A percentile compares a stretch with the other conserved stretches of the same genome.
These are phyloP conservation scores for Microcebus griseorufus DNA, from an alignment of 2,113 vertebrate species.

Conservation along the genomic window DNA sequence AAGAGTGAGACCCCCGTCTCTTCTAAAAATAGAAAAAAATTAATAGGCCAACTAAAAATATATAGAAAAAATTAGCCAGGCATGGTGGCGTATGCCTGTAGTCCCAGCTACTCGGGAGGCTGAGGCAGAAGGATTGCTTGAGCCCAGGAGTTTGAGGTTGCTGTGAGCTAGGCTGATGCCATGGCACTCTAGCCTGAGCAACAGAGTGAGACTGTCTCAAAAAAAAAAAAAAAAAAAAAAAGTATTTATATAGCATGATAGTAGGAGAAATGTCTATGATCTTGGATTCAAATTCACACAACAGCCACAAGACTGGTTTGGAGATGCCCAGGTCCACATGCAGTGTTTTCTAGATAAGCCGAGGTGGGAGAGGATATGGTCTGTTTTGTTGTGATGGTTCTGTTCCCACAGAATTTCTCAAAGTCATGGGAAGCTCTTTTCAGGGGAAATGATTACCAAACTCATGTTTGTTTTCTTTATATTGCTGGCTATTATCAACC, in stretches of 20 bases:
- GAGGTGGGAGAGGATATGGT: background rate
- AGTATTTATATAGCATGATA: background rate
- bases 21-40: too few species aligned
- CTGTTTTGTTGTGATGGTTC: background rate
- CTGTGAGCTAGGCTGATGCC: too few species aligned
- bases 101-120: too few species aligned
- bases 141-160: too few species aligned
- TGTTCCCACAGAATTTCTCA: background rate
- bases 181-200: too few species aligned
- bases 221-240: too few species aligned
- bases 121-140: too few species aligned
- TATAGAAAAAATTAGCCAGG: too few species aligned
- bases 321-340: accelerated
- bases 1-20: too few species aligned
- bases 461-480: background rate
- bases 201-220: too few species aligned
- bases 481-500: conserved; percentile 1
- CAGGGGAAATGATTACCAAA: background rate
- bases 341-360: accelerated
- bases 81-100: too few species aligned
- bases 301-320: background rate
- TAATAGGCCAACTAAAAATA: too few species aligned
- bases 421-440: background rate
- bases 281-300: background rate
- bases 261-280: background rate